These are phyloP conservation scores for Tympanoctomys barrerae DNA, from an alignment of 2,797 vertebrate genomes.

Conservation along the genomic window DNA sequence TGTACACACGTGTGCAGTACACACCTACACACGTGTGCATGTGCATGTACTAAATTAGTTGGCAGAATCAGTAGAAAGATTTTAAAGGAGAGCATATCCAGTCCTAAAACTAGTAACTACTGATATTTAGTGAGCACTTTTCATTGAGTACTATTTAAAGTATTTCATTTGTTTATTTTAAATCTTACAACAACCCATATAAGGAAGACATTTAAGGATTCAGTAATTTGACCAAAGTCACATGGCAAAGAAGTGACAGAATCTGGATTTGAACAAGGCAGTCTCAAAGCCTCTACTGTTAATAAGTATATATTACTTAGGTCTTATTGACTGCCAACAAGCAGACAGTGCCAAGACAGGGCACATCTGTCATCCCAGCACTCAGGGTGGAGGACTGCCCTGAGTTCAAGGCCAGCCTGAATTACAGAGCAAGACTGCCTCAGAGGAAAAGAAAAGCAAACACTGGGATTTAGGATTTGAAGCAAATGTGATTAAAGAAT, in stretches of 20 bases:
- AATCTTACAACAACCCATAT: neutral
- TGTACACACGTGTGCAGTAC: neutral
- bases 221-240: conserved; percentile 38
- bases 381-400: neutral
- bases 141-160: conserved; percentile 27
- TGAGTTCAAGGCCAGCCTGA: neutral
- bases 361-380: neutral
- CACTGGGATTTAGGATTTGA: neutral
- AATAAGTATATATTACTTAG: neutral
- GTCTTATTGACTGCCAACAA: neutral
- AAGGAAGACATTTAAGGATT: neutral
- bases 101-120: conserved; percentile 32
- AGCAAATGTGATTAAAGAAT: conserved; percentile 18
- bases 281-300: neutral
- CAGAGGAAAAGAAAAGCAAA: neutral
- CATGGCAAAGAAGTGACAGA: neutral
- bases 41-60: neutral
- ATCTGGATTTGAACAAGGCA: conserved; percentile 12
- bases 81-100: conserved; percentile 25
- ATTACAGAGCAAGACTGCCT: neutral
- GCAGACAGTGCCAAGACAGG: neutral
- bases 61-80: conserved; percentile 30
- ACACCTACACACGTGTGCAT: neutral
- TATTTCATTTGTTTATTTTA: conserved; percentile 42
- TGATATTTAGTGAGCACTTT: conserved; percentile 40